Evolutionary conservation across 2,113 vertebrate genomes (phyloP).

Genomic region (Taurulus bubalis): DNA sequence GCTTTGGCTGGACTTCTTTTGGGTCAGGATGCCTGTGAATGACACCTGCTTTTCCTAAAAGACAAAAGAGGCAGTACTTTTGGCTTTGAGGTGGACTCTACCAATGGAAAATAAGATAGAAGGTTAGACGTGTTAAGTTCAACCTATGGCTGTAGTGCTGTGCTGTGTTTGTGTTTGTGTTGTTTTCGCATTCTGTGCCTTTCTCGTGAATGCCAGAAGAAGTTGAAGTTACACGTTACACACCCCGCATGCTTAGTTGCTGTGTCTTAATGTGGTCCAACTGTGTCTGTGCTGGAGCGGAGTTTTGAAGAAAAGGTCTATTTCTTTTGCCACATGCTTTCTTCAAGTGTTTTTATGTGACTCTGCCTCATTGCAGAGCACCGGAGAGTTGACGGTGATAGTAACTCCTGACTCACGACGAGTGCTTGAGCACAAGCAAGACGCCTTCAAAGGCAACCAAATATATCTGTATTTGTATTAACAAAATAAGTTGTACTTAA

Average conservation of each 20-base stretch:
- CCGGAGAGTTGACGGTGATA: constrained; percentile 55
- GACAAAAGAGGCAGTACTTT: constrained; percentile 75
- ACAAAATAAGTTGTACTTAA: constrained; percentile 2
- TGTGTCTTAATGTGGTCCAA: constrained; percentile 23
- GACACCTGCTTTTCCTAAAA: constrained; percentile 82
- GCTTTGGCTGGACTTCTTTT: constrained; percentile 72
- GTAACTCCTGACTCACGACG: constrained; percentile 70
- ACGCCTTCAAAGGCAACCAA: constrained; percentile 1
- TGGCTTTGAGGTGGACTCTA: constrained; percentile 74
- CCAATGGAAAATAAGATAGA: constrained; percentile 87
- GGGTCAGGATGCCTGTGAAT: constrained; percentile 84
- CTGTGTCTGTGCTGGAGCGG: constrained; percentile 25
- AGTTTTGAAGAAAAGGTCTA: constrained; percentile 23
- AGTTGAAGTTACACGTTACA: constrained; percentile 67
- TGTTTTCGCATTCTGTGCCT: constrained; percentile 44
- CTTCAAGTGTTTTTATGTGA: constrained; percentile 56
- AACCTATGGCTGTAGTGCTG: constrained; percentile 71
- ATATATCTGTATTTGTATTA: background rate
- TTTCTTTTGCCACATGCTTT: constrained; percentile 54
- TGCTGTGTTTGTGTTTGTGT: constrained; percentile 57
- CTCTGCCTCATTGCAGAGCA: constrained; percentile 65
- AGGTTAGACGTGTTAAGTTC: constrained; percentile 84
- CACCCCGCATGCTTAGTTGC: constrained; percentile 48
- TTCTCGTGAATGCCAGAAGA: constrained; percentile 50
- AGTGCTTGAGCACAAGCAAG: constrained; percentile 7